These are phyloP conservation scores for Ciconia maguari DNA, from an alignment of 2,113 vertebrate genomes.

Conservation along the genomic window DNA sequence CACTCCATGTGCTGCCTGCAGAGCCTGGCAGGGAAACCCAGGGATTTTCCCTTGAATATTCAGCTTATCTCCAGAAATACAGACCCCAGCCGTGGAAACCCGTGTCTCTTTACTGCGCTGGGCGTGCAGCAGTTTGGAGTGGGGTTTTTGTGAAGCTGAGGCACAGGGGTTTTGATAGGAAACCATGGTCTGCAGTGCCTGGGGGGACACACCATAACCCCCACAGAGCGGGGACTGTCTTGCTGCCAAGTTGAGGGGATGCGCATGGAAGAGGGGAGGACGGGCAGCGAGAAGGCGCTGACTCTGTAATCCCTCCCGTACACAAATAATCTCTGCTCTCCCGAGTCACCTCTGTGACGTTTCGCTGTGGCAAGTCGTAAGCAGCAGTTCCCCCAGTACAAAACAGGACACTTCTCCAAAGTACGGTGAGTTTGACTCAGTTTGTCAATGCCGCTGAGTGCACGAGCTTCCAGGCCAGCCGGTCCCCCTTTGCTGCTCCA, in stretches of 20 bases:
- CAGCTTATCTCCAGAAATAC: neutral
- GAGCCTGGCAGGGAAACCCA: neutral
- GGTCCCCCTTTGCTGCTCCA: neutral
- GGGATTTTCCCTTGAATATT: neutral
- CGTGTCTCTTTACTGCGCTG: neutral
- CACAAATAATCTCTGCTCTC: neutral
- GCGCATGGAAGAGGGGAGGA: neutral
- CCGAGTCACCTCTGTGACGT: rapidly evolving
- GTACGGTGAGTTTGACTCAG: neutral
- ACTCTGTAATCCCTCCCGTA: neutral
- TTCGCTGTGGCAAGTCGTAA: neutral
- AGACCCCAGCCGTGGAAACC: neutral
- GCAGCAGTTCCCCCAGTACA: neutral
- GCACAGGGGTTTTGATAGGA: neutral
- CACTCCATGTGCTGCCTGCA: neutral
- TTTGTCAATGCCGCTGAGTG: neutral
- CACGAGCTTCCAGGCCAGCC: neutral
- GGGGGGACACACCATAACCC: neutral
- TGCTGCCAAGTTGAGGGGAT: rapidly evolving
- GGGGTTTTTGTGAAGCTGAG: neutral
- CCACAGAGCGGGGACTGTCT: rapidly evolving
- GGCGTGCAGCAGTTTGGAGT: neutral
- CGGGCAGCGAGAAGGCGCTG: neutral
- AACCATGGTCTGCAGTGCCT: rapidly evolving
- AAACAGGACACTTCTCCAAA: neutral